Evolutionary conservation across 1,140 invertebrate genomes (phyloP), one percentile per base, ranked within the genome.

Genomic region (Pantala flavescens): DNA sequence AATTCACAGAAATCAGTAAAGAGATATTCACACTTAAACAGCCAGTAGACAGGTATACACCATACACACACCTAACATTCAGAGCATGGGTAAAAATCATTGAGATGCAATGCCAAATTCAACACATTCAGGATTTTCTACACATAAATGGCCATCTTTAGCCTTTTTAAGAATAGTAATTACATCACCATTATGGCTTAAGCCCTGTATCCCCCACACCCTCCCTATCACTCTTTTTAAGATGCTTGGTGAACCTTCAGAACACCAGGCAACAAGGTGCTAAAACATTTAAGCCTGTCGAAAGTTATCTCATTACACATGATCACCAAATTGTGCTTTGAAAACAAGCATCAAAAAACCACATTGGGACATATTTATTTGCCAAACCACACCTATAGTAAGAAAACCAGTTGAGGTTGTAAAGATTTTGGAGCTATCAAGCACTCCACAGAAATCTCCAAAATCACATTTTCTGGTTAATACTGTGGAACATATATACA

Each of bases 111-210:
- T 63, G 49, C 49, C 49, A 21, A 36, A 63, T 63, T 63, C 49
- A 63, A 63, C 49, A 63, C 49, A 63, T 63, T 63, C 49, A 63
- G n/a, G 49, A 63, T 63, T 63, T 63, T 63, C 49, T 63, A 63
- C 49, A 63, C 49, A 63, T 63, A 19, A 63, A 63, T 63, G 49
- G 49, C 49, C 49, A 63, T 63, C 49, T 36, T 36, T 36, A 63
- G 49, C 49, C 49, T 63, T 21, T 36, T 63, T 63, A 63, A 63
- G 49, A 63, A 63, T 63, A 63, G 49, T 21, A 63, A 63, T 19
- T 63, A 63, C 49, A 63, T 63, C 14, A 63, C 49, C 49, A 63
- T 63, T 63, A 63, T 63, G 49, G 49, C 49, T 63, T 7, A 63
- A 63, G 49, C 49, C 49, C 49, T 63, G 49, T 63, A 63, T 63